Percentiles rank a stretch among this genome's conserved stretches.
Evolutionary conservation across 2,888 invertebrate species (phyloP).

Genomic region (Acanthosepion lycidas): DNA sequence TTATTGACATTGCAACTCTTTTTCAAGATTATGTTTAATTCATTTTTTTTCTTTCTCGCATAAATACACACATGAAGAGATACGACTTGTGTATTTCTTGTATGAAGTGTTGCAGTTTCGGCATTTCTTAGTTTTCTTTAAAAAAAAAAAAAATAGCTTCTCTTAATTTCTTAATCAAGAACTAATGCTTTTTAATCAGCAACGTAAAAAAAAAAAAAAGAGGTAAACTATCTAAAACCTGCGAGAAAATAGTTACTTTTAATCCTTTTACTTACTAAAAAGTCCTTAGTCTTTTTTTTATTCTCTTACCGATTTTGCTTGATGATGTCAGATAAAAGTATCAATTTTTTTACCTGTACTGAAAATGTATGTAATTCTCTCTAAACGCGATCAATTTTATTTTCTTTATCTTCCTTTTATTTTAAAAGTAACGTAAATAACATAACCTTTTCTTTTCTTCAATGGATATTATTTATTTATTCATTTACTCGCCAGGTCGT

Average conservation of each 20-base stretch:
- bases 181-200: neutral
- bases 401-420: neutral
- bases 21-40: neutral
- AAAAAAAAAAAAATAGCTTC: neutral
- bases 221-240: neutral
- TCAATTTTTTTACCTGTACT: neutral
- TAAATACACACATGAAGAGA: neutral
- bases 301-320: neutral
- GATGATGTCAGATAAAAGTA: neutral
- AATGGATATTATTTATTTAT: neutral
- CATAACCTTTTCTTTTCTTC: neutral
- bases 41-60: neutral
- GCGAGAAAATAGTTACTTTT: neutral
- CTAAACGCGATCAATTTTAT: neutral
- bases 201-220: no score
- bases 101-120: neutral
- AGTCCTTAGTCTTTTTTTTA: neutral
- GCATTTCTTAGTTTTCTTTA: neutral
- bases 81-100: neutral
- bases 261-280: neutral
- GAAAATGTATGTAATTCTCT: neutral
- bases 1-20: neutral
- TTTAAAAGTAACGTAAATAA: neutral
- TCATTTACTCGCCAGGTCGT: conserved; percentile 73
- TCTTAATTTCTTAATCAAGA: neutral